phyloP scores from a whole-genome alignment of 2,888 invertebrate species.

The Metopia argyrocephala region DNA sequence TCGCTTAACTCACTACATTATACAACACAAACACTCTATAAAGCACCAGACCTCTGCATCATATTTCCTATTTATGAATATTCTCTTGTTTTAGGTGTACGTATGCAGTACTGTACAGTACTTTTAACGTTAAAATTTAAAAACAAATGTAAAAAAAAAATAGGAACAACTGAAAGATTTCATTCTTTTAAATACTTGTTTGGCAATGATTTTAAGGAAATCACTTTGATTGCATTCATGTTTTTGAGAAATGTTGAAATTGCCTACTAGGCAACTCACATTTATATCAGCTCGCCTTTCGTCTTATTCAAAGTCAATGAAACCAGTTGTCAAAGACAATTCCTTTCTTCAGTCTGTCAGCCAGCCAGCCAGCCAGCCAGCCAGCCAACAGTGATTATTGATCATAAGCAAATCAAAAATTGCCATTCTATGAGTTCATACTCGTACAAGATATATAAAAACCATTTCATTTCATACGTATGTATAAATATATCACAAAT shows the following conservation, averaged over 20 bases:
- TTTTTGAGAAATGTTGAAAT: slow-evolving; percentile 54
- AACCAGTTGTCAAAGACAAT: slow-evolving; percentile 43
- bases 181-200: neutral
- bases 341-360: slow-evolving; percentile 4
- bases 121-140: too few relatives aligned
- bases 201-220: slow-evolving; percentile 38
- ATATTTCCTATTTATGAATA: too few relatives aligned
- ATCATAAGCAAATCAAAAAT: slow-evolving; percentile 64
- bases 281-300: slow-evolving; percentile 28
- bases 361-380: slow-evolving; percentile 39
- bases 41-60: too few relatives aligned
- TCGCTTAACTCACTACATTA: too few relatives aligned
- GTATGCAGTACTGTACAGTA: too few relatives aligned
- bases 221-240: slow-evolving; percentile 54
- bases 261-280: slow-evolving; percentile 53
- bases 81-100: too few relatives aligned
- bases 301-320: slow-evolving; percentile 42
- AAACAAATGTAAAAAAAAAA: too few relatives aligned
- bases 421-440: slow-evolving; percentile 59
- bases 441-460: too few relatives aligned
- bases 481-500: neutral
- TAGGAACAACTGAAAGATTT: neutral
- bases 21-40: too few relatives aligned
- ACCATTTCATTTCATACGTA: too few relatives aligned
- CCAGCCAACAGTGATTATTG: slow-evolving; percentile 1